Evolutionary conservation across 2,888 invertebrate genomes (phyloP).

Genomic region (Elmis aenea): DNA sequence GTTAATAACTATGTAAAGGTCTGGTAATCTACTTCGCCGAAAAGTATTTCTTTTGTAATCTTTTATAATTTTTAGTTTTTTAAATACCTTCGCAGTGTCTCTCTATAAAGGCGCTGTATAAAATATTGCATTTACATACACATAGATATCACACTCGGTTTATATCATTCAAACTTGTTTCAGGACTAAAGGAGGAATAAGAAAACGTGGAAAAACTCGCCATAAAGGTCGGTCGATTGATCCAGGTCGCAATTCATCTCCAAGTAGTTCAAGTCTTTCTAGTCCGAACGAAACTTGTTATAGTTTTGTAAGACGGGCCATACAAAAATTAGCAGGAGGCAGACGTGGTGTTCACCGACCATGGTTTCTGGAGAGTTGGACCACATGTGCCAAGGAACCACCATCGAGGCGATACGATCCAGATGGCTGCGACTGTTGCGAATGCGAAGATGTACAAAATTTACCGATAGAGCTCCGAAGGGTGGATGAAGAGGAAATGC

Average conservation of each 20-base stretch:
- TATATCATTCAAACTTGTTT: conserved; percentile 13
- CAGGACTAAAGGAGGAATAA: conserved; percentile 44
- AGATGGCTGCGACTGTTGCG: conserved; percentile 56
- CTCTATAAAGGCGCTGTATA: too few species aligned
- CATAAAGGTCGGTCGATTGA: conserved; percentile 63
- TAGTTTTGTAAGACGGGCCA: conserved; percentile 83
- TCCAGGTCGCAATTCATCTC: conserved; percentile 57
- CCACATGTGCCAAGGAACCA: conserved; percentile 44
- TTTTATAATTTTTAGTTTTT: too few species aligned
- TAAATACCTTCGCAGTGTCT: too few species aligned
- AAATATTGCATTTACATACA: too few species aligned
- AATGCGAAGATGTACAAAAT: conserved; percentile 64
- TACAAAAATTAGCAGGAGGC: conserved; percentile 74
- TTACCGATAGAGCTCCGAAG: conserved; percentile 84
- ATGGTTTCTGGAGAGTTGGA: conserved; percentile 81
- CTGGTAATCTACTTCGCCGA: too few species aligned
- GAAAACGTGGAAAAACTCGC: conserved; percentile 48
- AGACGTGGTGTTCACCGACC: conserved; percentile 58
- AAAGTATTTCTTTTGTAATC: too few species aligned
- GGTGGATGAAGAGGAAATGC: conserved; percentile 59
- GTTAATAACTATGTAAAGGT: too few species aligned
- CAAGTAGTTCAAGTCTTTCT: conserved; percentile 81
- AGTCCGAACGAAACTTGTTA: conserved; percentile 93
- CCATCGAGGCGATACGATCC: conserved; percentile 48
- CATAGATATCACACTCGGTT: too few species aligned